These are phyloP conservation scores for Cataglyphis livida DNA, from an alignment of 2,888 invertebrate species.

Conservation along the genomic window DNA sequence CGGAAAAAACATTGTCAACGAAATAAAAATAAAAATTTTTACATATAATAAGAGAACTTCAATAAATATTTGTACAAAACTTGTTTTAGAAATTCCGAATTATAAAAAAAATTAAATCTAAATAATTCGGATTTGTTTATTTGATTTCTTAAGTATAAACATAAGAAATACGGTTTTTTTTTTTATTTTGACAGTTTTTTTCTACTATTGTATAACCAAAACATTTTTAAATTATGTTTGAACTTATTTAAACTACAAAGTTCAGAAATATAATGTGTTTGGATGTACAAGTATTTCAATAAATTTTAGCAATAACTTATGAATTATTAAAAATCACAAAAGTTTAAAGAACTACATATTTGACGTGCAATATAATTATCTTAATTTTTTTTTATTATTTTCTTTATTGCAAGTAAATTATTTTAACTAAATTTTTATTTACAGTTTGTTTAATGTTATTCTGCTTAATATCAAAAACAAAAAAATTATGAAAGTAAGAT, in stretches of 20 bases:
- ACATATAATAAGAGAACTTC: no score
- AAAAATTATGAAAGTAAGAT: neutral
- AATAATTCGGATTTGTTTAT: no score
- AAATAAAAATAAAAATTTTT: no score
- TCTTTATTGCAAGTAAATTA: neutral
- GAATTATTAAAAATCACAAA: neutral
- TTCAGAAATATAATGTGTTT: neutral
- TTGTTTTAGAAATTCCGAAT: no score
- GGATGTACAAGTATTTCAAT: neutral
- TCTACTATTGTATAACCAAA: no score
- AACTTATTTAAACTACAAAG: neutral
- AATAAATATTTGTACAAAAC: no score
- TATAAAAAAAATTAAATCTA: no score
- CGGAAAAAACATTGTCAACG: no score
- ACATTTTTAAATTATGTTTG: neutral
- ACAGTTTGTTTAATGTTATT: neutral
- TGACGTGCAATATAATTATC: neutral
- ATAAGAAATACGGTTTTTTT: no score
- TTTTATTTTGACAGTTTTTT: no score
- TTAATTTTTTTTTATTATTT: neutral
- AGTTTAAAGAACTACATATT: neutral
- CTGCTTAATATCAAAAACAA: neutral
- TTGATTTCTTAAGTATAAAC: no score
- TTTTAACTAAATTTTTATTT: neutral
- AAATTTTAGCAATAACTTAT: neutral